Evolutionary conservation across 2,113 vertebrate species (phyloP).

Genomic region (Andinoacara biseriatus): DNA sequence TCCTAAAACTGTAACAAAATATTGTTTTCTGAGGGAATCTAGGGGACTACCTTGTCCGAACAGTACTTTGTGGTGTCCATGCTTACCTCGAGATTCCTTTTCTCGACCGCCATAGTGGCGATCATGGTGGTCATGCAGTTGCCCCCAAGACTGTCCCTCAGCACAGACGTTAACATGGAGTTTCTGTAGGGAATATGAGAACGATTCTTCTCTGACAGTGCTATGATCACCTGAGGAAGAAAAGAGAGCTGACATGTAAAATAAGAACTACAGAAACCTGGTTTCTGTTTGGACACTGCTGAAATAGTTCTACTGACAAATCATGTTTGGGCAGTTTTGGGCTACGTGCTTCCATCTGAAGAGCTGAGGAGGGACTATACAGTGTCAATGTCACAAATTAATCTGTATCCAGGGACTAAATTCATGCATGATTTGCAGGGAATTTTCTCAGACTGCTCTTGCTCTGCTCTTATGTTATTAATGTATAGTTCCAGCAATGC

Average conservation of each 20-base stretch:
- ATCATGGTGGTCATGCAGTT: slow-evolving; percentile 99
- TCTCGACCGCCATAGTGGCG: slow-evolving; percentile 90
- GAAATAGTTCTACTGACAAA: background rate
- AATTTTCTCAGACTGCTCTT: no score
- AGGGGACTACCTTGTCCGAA: background rate
- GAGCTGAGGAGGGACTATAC: fast-evolving
- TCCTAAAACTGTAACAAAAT: background rate
- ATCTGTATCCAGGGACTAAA: no score
- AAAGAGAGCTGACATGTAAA: background rate
- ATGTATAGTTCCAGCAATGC: no score
- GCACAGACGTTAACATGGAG: slow-evolving; percentile 97
- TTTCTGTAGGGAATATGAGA: slow-evolving; percentile 96
- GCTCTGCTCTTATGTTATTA: background rate
- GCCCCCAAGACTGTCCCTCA: slow-evolving; percentile 95
- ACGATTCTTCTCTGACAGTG: slow-evolving; percentile 92
- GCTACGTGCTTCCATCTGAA: no score
- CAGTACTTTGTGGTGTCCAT: background rate
- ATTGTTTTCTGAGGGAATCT: background rate
- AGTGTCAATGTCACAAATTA: no score
- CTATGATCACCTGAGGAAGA: slow-evolving; percentile 90
- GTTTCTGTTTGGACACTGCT: background rate
- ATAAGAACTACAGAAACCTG: background rate
- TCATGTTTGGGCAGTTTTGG: background rate
- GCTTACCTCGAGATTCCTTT: slow-evolving; percentile 85
- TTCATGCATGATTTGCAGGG: no score